These are phyloP conservation scores for Oxyruncus cristatus DNA, from an alignment of 2,113 vertebrate genomes.

Conservation along the genomic window DNA sequence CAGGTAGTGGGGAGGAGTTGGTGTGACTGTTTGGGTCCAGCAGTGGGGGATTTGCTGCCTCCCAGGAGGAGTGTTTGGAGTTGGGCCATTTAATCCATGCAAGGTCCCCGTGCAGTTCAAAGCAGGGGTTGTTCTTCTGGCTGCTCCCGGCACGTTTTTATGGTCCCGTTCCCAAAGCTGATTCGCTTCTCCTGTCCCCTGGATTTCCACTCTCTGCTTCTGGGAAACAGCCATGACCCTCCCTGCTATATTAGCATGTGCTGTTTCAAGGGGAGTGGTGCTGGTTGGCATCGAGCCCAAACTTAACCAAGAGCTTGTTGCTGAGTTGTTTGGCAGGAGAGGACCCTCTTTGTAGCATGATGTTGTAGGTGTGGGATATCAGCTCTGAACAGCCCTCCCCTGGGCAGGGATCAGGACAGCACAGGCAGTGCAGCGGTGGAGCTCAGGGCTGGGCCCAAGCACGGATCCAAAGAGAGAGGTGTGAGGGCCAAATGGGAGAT, in stretches of 20 bases:
- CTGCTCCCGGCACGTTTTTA: not conserved
- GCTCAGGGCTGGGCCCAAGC: not conserved
- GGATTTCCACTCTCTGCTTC: not conserved
- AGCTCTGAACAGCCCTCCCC: rapidly evolving
- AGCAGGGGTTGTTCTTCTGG: not conserved
- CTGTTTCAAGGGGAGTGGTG: not conserved
- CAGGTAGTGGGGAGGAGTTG: not conserved
- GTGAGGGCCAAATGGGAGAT: not conserved
- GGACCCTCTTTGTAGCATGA: not conserved
- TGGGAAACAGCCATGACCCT: not conserved
- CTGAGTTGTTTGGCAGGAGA: not conserved
- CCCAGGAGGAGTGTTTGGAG: no score
- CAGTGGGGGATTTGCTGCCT: rapidly evolving
- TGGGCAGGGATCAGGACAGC: not conserved
- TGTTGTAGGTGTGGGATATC: not conserved
- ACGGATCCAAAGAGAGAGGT: rapidly evolving
- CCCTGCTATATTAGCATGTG: not conserved
- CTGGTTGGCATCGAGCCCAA: not conserved
- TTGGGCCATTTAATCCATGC: rapidly evolving
- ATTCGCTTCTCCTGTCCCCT: not conserved
- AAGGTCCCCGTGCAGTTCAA: not conserved
- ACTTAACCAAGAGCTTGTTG: not conserved
- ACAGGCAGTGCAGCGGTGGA: rapidly evolving
- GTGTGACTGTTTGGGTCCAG: rapidly evolving
- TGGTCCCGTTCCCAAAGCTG: not conserved